Base-by-base conservation (phyloP, 2,888 invertebrate genomes). In the Beris chalybata region DNA sequence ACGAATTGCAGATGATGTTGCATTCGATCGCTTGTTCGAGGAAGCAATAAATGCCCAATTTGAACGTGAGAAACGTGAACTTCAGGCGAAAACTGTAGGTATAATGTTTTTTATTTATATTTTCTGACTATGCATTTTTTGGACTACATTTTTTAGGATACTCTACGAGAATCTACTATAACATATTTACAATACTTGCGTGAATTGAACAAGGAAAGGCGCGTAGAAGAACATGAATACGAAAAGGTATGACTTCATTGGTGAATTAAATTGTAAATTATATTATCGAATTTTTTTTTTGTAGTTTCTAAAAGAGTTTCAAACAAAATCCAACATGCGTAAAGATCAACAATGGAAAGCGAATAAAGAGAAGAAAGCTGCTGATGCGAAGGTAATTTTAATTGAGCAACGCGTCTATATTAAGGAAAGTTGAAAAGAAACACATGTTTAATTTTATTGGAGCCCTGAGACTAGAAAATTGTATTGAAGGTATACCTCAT, bases 171-270 rank as follows among this genome's bases (percentile, higher is more conserved):
- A 45, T 13, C 65, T 13, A 61, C 52, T 2, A 32, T 68, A 9
- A 48, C 45, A 38, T 68, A 65, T 55, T 52, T 68, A 29, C 55
- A 55, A 9, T 65, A 68, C 56, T 54, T 59, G 32, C n/a, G 50
- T 31, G 61, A 68, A 31, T 7, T 68, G 12, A 65, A 65, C 22
- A 59, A 65, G 3, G 61, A 67, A 61, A n/a, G 22, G n/a, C 45
- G 9, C n/a, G 1, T 15, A 2, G 31, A 64, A 12, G 43, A 56
- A 32, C 32, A 47, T 53, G 38, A 61, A 50, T 13, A 54, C 11
- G 59, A 59, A 32, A 22, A 45, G 13, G 48, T 64, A 58, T 11
- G 15, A 29, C 4, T 30, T 32, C 1, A 9, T 22, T 22, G 11
- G 38, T 48, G 4, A 5, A 48, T 48, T 48, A 55, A 32, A 32